A percentile compares a stretch with the other conserved stretches of the same genome.
Evolutionary conservation across 2,888 invertebrate genomes (phyloP).

Genomic region (Bimastos eiseni): DNA sequence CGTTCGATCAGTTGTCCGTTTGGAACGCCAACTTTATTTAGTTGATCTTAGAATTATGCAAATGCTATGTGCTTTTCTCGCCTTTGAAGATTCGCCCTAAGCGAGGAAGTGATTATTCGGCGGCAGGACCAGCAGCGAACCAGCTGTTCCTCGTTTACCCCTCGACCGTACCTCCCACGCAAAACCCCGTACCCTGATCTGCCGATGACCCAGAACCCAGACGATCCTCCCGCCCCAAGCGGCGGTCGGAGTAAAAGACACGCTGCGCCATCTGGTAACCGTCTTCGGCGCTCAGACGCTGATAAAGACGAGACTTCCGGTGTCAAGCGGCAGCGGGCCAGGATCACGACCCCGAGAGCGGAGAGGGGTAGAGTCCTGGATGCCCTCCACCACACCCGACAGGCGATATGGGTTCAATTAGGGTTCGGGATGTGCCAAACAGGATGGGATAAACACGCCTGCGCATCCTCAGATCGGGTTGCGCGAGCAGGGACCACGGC

Average conservation of each 20-base stretch:
- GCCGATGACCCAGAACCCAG: constrained; percentile 17
- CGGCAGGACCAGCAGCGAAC: background rate
- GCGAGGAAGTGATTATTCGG: constrained; percentile 6
- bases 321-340: constrained; percentile 25
- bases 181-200: background rate
- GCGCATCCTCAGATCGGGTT: constrained; percentile 23
- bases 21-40: background rate
- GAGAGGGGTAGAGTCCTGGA: background rate
- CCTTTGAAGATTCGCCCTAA: constrained; percentile 13
- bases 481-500: background rate
- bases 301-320: constrained; percentile 26
- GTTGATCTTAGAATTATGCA: background rate
- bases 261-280: constrained; percentile 6
- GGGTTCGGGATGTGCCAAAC: constrained; percentile 18
- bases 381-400: constrained; percentile 13
- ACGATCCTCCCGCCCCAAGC: background rate
- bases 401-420: constrained; percentile 25
- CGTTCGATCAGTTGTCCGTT: background rate
- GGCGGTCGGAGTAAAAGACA: background rate
- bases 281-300: constrained; percentile 22
- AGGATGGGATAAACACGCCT: background rate
- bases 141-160: background rate
- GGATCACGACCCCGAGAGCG: constrained; percentile 18
- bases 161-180: background rate
- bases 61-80: background rate